Base-by-base conservation (phyloP, 2,113 vertebrate genomes). In the Odocoileus virginianus region DNA sequence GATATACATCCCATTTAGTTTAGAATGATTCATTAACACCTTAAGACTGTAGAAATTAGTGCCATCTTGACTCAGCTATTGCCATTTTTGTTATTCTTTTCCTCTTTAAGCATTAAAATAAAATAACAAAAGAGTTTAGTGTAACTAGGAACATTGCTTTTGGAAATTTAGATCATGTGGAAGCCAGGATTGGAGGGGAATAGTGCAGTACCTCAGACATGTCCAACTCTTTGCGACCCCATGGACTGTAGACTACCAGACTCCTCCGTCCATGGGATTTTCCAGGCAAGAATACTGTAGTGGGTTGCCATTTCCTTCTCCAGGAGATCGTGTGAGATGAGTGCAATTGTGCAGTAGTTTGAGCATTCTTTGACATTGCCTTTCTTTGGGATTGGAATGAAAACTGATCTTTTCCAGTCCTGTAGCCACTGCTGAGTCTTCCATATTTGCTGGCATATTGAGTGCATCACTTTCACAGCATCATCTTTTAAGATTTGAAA, bases 191-290 rank as follows among this genome's bases (percentile, higher is more conserved):
- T 76, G 12, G 36, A 76, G 36, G 71, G 36, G 36, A 76, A 71
- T 40, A 71, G 2, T 40, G 67, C 36, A 71, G 67, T 71, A 40
- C 19, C 19, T 71, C 67, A 71, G 67, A 23, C 5, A 0, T 71
- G 67, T 71, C 67, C 0, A 0, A 71, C 10, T 71, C n/a, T 23
- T 71, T 71, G 67, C 0, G 2, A 71, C 10, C 17, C n/a, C 19
- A 23, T 40, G 36, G 19, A 71, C 9, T 40, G n/a, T 40, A 71
- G 67, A 5, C n/a, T 71, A 12, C 67, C 10, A 40, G 10, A 5
- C 21, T 71, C n/a, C 5, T 71, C 19, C 10, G 0, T 40, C n/a
- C n/a, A 23, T 6, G n/a, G 19, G 67, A 71, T 71, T 40, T 23
- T 71, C n/a, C n/a, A 23, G n/a, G 19, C 19, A 13, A 40, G 19